Percentiles rank a stretch among this genome's conserved stretches.
Conservation (phyloP, 2,888 invertebrate species). For the Neria commutata region DNA sequence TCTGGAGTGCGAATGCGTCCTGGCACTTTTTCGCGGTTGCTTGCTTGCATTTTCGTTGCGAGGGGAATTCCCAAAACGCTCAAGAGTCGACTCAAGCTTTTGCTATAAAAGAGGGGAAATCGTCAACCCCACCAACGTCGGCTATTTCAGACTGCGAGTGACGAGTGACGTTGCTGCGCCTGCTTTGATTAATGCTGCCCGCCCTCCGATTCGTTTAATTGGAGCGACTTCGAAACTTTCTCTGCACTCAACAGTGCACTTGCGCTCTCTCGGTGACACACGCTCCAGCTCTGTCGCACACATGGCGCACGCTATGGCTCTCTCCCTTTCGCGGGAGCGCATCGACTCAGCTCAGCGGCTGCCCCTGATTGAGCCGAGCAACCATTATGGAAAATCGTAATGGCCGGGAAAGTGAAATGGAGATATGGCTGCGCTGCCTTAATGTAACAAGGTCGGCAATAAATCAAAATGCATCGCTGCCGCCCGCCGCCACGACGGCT, state of each 20-base stretch:
- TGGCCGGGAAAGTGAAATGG: conserved; percentile 61
- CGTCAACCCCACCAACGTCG: neutral
- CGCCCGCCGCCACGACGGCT: conserved; percentile 6
- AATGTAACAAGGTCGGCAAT: conserved; percentile 62
- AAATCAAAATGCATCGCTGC: conserved; percentile 50
- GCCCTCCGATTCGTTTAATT: conserved; percentile 31
- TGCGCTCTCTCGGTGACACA: conserved; percentile 17
- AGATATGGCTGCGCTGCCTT: conserved; percentile 59
- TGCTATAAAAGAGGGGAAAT: conserved; percentile 1
- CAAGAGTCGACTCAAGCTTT: conserved; percentile 3
- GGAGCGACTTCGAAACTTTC: conserved; percentile 28
- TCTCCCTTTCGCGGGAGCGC: conserved; percentile 10
- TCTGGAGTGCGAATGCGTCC: too few species aligned
- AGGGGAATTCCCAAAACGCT: conserved; percentile 26
- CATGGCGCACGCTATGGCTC: neutral
- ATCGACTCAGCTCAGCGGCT: conserved; percentile 13
- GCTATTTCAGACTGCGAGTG: neutral
- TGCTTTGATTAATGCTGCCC: conserved; percentile 26
- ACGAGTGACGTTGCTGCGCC: conserved; percentile 21
- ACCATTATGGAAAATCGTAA: conserved; percentile 47
- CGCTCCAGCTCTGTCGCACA: neutral
- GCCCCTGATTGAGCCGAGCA: conserved; percentile 33
- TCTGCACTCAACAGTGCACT: neutral
- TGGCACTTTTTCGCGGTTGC: neutral
- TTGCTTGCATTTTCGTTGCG: conserved; percentile 34